Base-by-base conservation (phyloP, 2,888 invertebrate genomes). In the Deilephila elpenor region DNA sequence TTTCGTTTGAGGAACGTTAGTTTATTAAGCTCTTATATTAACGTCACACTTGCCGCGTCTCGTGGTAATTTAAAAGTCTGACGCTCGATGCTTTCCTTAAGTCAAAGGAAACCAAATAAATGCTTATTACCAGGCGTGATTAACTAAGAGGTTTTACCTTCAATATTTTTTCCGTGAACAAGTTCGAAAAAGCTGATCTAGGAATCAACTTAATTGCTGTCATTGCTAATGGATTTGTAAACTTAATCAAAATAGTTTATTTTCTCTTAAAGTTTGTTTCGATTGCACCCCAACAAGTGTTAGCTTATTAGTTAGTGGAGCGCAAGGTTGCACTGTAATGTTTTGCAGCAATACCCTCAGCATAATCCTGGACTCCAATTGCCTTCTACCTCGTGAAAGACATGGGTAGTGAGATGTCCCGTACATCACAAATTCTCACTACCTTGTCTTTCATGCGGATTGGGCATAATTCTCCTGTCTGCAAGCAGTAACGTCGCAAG, bases 391-490 rank as follows among this genome's bases (percentile, higher is more conserved):
- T 90, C 95, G 93, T 98, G 98, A 98, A 98, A 98, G 98, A 98
- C 98, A 97, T 97, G 98, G 97, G 98, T 98, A 98, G 98, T 97
- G 98, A 98, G 98, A 98, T 98, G 98, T 94, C 91, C 85, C 95
- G 95, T 92, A 92, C 94, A 91, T 90, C 91, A 90, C 89, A 91
- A 56, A 90, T 93, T 95, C 98, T 98, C 98, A 98, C 98, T 98
- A 98, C 97, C 98, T 98, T 98, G 98, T 98, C 98, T 98, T 98
- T 98, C 98, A 98, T 97, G 97, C 88, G 95, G 97, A 95, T 95
- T 89, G 93, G 92, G 95, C 94, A 89, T 76, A 76, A 75, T 79
- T 83, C 89, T 59, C 29, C 74, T 59, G 25, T 72, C 60, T 19
- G 29, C 53, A 37, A 56, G 59, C 44, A 20, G 44, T 20, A 37